Evolutionary conservation across 2,113 vertebrate genomes (phyloP).

Genomic region (Miniopterus natalensis): DNA sequence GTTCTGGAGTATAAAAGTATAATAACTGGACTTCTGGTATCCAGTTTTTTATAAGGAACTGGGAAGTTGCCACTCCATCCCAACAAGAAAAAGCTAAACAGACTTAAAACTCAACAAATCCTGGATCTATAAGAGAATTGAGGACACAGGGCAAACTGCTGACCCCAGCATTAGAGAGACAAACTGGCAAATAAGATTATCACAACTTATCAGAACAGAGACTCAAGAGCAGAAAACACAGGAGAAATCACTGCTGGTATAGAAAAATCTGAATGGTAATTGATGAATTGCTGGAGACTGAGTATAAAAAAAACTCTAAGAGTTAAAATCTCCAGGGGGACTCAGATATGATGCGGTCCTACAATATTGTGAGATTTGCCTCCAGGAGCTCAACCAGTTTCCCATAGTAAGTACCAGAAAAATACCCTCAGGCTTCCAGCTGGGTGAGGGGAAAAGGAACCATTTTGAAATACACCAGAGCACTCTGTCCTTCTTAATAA

Average conservation of each 20-base stretch:
- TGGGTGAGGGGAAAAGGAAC: background rate
- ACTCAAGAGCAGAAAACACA: background rate
- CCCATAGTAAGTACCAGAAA: background rate
- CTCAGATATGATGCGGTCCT: background rate
- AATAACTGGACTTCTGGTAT: background rate
- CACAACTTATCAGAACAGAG: background rate
- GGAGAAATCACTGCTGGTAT: background rate
- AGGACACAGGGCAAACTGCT: background rate
- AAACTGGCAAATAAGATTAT: background rate
- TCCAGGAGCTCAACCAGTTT: background rate
- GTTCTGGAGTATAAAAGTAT: background rate
- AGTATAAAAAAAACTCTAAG: background rate
- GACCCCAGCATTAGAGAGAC: background rate
- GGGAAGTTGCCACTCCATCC: background rate
- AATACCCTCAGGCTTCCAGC: background rate
- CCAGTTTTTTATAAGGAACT: background rate
- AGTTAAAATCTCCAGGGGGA: background rate
- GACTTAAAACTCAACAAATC: background rate
- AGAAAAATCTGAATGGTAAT: slow-evolving; percentile 1
- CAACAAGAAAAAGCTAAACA: slow-evolving; percentile 8
- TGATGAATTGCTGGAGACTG: background rate
- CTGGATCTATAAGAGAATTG: background rate
- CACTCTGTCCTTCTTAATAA: background rate
- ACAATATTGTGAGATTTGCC: background rate
- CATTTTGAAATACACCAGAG: background rate